These are phyloP conservation scores for Lycaena phlaeas DNA, from an alignment of 2,888 invertebrate species.

Conservation along the genomic window DNA sequence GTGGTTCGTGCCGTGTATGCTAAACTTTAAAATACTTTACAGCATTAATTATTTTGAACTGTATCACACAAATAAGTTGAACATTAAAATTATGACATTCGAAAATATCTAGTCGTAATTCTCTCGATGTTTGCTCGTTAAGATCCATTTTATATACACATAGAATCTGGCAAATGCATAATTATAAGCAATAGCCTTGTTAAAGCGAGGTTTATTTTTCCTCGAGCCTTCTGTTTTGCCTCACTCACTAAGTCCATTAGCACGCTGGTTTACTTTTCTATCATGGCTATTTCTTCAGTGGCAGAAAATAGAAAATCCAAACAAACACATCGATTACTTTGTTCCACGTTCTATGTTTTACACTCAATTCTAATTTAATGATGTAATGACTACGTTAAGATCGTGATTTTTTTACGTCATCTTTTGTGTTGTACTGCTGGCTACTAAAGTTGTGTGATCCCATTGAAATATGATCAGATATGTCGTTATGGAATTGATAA, in stretches of 20 bases:
- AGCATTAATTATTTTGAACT: too few species aligned
- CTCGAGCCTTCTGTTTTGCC: constrained; percentile 54
- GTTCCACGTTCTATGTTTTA: constrained; percentile 13
- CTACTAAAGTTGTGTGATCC: too few species aligned
- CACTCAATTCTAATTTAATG: background rate
- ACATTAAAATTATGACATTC: background rate
- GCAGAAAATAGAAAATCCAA: constrained; percentile 25
- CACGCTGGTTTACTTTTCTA: constrained; percentile 49
- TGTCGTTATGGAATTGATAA: too few species aligned
- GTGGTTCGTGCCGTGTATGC: too few species aligned
- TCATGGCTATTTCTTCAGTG: constrained; percentile 34
- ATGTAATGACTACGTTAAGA: too few species aligned
- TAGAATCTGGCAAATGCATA: constrained; percentile 13
- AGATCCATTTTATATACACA: constrained; percentile 12
- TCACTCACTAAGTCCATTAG: constrained; percentile 72
- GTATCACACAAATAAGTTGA: background rate
- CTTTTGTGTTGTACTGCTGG: too few species aligned
- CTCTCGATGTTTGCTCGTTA: background rate
- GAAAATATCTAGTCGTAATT: background rate
- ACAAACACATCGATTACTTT: constrained; percentile 18
- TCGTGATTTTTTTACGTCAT: too few species aligned
- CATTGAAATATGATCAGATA: too few species aligned
- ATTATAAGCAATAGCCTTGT: constrained; percentile 19
- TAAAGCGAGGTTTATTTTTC: constrained; percentile 37
- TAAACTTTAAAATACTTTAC: too few species aligned